These are phyloP conservation scores for Caenorhabditis sulstoni DNA, from an alignment of 2,888 invertebrate genomes.

Conservation along the genomic window DNA sequence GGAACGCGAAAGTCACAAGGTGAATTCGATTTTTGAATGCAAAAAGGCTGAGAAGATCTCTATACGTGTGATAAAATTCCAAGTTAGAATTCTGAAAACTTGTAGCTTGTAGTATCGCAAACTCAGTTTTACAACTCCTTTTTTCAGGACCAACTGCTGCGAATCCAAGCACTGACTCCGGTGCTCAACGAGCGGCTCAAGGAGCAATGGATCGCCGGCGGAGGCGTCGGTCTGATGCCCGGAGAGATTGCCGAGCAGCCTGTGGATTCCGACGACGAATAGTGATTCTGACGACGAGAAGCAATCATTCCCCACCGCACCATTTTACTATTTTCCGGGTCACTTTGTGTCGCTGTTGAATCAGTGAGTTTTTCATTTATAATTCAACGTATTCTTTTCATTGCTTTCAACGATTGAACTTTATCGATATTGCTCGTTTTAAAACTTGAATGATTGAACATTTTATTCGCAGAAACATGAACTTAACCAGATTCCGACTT, in stretches of 20 bases:
- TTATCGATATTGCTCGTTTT: too few species aligned
- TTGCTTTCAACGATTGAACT: too few species aligned
- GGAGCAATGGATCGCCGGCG: conserved; percentile 52
- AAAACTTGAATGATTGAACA: too few species aligned
- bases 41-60: too few species aligned
- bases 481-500: not conserved
- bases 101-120: too few species aligned
- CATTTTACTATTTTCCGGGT: not conserved
- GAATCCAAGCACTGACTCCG: conserved; percentile 10
- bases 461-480: not conserved
- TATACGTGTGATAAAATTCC: too few species aligned
- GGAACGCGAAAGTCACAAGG: conserved; percentile 45
- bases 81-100: too few species aligned
- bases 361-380: not conserved
- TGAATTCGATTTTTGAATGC: too few species aligned
- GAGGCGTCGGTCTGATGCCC: conserved; percentile 48
- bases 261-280: conserved; percentile 62
- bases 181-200: conserved; percentile 32
- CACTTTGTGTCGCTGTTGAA: not conserved
- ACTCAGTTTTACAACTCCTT: too few species aligned
- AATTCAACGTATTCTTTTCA: too few species aligned
- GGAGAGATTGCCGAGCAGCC: conserved; percentile 42
- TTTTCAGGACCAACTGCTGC: conserved; percentile 30
- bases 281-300: too few species aligned
- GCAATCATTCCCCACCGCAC: too few species aligned